Percentiles rank a stretch among this genome's conserved stretches.
These are phyloP conservation scores for Pollimyrus isidori DNA, from an alignment of 2,113 vertebrate species.

Conservation along the genomic window DNA sequence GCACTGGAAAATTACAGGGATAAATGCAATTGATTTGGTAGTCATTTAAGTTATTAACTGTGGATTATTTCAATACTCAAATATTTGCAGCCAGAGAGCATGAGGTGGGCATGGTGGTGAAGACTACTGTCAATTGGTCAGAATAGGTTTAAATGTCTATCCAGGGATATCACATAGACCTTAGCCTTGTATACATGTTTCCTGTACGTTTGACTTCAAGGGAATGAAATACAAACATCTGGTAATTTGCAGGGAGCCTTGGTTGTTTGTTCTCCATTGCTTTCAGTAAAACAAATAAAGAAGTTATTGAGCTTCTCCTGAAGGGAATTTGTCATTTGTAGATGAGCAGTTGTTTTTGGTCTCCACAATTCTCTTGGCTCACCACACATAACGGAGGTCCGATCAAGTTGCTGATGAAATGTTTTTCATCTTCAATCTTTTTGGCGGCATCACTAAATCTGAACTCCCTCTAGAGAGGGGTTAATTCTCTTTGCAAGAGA, in stretches of 20 bases:
- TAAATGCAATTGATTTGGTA: neutral
- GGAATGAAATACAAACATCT: neutral
- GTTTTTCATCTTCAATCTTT: neutral
- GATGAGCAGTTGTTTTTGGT: neutral
- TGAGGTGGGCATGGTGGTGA: neutral
- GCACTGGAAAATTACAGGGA: neutral
- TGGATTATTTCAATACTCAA: neutral
- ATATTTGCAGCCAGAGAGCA: neutral
- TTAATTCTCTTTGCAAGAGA: neutral
- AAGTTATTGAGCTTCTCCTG: neutral
- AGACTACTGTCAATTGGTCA: neutral
- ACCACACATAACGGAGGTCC: neutral
- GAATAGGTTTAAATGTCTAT: neutral
- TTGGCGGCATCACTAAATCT: neutral
- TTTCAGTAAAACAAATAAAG: neutral
- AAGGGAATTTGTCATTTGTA: neutral
- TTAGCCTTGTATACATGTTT: neutral
- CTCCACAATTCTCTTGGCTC: neutral
- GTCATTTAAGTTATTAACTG: neutral
- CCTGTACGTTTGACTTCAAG: neutral
- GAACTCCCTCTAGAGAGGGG: neutral
- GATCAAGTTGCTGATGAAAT: neutral
- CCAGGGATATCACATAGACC: neutral
- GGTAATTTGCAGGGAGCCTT: neutral
- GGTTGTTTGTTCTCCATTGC: neutral